Conservation (phyloP, 2,888 invertebrate species). For the Chrysolina haemoptera region DNA sequence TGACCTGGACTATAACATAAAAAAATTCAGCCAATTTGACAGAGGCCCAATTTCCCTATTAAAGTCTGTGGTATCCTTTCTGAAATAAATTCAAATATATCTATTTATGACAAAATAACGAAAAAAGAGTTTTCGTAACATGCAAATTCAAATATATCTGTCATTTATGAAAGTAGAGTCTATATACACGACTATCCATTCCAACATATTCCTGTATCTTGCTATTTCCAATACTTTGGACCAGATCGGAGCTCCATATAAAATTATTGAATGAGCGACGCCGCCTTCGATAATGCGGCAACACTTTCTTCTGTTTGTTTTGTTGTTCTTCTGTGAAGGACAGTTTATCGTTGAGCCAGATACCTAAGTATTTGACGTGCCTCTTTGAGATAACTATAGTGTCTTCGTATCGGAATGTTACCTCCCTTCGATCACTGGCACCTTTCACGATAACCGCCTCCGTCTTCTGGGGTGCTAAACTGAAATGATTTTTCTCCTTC, state of each 20-base stretch:
- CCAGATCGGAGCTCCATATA: constrained; percentile 37
- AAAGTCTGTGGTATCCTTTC: too few species aligned
- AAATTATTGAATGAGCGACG: constrained; percentile 29
- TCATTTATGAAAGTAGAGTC: too few species aligned
- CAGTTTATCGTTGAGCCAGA: constrained; percentile 17
- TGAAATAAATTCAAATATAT: too few species aligned
- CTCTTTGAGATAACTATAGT: not conserved
- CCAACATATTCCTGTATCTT: constrained; percentile 18
- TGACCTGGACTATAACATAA: too few species aligned
- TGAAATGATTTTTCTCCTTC: constrained; percentile 14
- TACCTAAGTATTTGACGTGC: constrained; percentile 26
- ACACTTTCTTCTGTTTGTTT: constrained; percentile 22
- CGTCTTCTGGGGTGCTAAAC: constrained; percentile 8
- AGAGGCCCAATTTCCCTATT: too few species aligned
- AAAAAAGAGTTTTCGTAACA: too few species aligned
- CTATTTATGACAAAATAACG: too few species aligned
- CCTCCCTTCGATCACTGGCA: constrained; percentile 2
- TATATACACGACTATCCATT: too few species aligned
- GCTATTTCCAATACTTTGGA: not conserved
- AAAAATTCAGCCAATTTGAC: too few species aligned
- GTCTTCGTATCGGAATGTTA: not conserved
- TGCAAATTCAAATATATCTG: too few species aligned
- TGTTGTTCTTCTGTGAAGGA: not conserved
- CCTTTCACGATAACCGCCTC: constrained; percentile 14
- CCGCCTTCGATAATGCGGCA: not conserved